These are phyloP conservation scores for Nestor notabilis DNA, from an alignment of 2,113 vertebrate genomes.

Conservation along the genomic window DNA sequence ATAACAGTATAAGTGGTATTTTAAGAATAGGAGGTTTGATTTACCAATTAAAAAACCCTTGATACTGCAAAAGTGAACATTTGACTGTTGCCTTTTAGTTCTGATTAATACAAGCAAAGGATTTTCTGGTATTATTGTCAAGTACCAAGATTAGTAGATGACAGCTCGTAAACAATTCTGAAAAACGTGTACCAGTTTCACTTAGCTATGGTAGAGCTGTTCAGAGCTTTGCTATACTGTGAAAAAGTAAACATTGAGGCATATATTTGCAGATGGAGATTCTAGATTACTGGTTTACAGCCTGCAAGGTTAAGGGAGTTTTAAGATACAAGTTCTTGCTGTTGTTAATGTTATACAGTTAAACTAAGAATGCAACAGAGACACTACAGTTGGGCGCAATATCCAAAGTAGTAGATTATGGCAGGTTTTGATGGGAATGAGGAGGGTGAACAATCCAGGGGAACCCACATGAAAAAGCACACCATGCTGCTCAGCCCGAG, in stretches of 20 bases:
- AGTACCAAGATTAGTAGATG: neutral
- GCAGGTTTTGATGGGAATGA: neutral
- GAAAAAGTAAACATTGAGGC: neutral
- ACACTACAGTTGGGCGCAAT: neutral
- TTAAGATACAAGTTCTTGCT: neutral
- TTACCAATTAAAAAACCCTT: neutral
- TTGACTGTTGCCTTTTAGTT: neutral
- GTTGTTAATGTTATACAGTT: neutral
- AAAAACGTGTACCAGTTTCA: neutral
- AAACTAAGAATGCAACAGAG: neutral
- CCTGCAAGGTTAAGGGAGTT: neutral
- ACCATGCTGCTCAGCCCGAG: neutral
- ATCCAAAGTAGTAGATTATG: neutral
- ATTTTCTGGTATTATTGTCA: slow-evolving; percentile 5
- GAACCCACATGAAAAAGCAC: neutral
- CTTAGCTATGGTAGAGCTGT: neutral
- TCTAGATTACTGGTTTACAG: neutral
- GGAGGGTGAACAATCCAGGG: neutral
- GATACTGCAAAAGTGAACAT: neutral
- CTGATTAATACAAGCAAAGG: neutral
- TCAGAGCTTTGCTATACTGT: neutral
- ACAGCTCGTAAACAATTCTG: neutral
- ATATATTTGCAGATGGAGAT: neutral
- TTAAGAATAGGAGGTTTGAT: neutral
- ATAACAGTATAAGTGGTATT: neutral